A percentile compares a stretch with the other conserved stretches of the same genome.
Evolutionary conservation across 2,888 invertebrate genomes (phyloP).

Genomic region (Erynnis tages): DNA sequence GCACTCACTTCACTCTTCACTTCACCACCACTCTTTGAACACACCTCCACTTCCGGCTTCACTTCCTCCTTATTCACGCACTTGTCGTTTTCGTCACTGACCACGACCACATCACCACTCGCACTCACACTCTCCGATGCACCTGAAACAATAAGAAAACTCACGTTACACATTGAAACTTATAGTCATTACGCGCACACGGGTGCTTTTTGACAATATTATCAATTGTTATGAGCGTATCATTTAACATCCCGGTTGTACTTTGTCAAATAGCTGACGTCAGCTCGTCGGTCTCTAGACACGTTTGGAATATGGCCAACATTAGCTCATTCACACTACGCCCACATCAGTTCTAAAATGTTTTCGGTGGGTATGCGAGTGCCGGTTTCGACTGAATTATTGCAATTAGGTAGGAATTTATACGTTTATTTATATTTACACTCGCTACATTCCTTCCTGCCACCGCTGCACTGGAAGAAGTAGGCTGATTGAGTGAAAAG

Average conservation of each 20-base stretch:
- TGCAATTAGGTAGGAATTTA: slow-evolving; percentile 16
- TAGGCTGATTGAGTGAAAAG: no score
- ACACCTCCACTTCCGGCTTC: slow-evolving; percentile 48
- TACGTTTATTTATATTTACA: slow-evolving; percentile 23
- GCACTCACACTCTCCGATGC: slow-evolving; percentile 67
- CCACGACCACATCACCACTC: slow-evolving; percentile 71
- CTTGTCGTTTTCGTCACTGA: slow-evolving; percentile 70
- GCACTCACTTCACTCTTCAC: slow-evolving; percentile 74
- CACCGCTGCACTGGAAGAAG: no score
- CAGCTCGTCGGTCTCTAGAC: slow-evolving; percentile 48
- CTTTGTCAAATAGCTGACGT: slow-evolving; percentile 59
- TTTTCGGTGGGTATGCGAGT: slow-evolving; percentile 38
- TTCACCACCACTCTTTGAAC: slow-evolving; percentile 68
- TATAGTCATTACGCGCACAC: no score
- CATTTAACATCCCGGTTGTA: slow-evolving; percentile 42
- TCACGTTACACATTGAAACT: neutral
- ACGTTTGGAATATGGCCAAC: slow-evolving; percentile 70
- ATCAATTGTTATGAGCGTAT: slow-evolving; percentile 21
- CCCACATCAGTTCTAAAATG: slow-evolving; percentile 48
- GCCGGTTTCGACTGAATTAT: slow-evolving; percentile 28
- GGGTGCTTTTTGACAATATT: slow-evolving; percentile 3
- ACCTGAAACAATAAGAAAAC: slow-evolving; percentile 64
- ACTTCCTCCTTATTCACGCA: slow-evolving; percentile 69
- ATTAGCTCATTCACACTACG: slow-evolving; percentile 75
- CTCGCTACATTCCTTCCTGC: slow-evolving; percentile 26